Percentiles rank a stretch among this genome's conserved stretches.
Conservation (phyloP, 2,113 vertebrate genomes). For the Embiotoca jacksoni region DNA sequence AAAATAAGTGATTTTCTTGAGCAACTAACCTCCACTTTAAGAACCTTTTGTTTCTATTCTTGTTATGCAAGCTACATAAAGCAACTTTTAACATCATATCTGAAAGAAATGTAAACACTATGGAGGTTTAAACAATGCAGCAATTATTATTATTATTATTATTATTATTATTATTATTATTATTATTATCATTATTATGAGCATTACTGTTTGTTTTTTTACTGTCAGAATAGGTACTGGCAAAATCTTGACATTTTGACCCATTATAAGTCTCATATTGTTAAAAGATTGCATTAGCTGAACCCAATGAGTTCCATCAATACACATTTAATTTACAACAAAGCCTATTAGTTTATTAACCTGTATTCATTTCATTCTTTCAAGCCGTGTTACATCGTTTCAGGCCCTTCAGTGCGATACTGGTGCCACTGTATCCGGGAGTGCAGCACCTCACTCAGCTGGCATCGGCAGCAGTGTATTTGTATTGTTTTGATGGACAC, state of each 20-base stretch:
- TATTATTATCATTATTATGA: not conserved
- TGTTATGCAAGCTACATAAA: not conserved
- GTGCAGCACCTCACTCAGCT: slow-evolving; percentile 32
- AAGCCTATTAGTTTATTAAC: not conserved
- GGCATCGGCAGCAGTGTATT: slow-evolving; percentile 43
- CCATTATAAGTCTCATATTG: not conserved
- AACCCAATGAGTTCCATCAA: not conserved
- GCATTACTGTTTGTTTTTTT: not conserved
- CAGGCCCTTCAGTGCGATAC: slow-evolving; percentile 18
- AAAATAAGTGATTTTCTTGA: not conserved
- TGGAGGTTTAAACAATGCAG: too few species aligned
- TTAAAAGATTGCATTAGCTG: not conserved
- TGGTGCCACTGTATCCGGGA: slow-evolving; percentile 18
- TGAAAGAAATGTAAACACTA: too few species aligned
- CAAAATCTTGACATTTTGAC: not conserved
- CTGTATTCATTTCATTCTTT: not conserved
- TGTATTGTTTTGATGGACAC: slow-evolving; percentile 73
- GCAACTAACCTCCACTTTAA: too few species aligned
- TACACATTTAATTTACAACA: not conserved
- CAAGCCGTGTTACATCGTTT: not conserved
- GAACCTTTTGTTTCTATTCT: not conserved
- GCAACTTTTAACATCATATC: not conserved
- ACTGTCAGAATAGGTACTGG: too few species aligned
- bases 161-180: not conserved
- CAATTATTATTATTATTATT: too few species aligned